Evolutionary conservation across 2,797 vertebrate species (phyloP).

Genomic region (Prunella strophiata): DNA sequence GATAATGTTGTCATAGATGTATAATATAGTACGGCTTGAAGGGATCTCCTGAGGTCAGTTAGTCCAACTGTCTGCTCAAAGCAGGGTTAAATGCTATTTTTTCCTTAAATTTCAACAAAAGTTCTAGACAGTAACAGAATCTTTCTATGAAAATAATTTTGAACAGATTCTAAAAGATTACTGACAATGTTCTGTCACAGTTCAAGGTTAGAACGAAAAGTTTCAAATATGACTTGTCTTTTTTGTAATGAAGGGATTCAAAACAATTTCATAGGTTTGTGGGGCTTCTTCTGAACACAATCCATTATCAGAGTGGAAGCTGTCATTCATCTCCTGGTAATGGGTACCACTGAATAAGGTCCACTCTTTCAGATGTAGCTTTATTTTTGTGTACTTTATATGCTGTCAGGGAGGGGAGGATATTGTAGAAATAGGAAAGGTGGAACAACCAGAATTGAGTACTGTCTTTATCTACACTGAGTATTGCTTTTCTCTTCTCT

Average conservation of each 20-base stretch:
- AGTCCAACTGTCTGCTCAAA: not conserved
- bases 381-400: not conserved
- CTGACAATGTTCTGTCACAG: not conserved
- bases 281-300: not conserved
- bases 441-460: not conserved
- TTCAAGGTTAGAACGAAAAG: not conserved
- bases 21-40: not conserved
- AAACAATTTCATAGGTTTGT: not conserved
- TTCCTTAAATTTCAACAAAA: not conserved
- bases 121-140: not conserved
- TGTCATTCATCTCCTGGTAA: not conserved
- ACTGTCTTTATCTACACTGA: not conserved
- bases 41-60: not conserved
- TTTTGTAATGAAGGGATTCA: not conserved
- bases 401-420: not conserved
- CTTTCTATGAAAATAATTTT: not conserved
- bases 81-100: not conserved
- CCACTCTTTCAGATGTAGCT: not conserved
- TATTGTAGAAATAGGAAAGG: not conserved
- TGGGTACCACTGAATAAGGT: not conserved
- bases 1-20: not conserved
- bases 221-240: not conserved
- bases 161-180: not conserved
- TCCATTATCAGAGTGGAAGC: not conserved
- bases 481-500: not conserved